A percentile compares a stretch with the other conserved stretches of the same genome.
Conservation (phyloP, 1,140 invertebrate genomes). For the Drosophila eugracilis region DNA sequence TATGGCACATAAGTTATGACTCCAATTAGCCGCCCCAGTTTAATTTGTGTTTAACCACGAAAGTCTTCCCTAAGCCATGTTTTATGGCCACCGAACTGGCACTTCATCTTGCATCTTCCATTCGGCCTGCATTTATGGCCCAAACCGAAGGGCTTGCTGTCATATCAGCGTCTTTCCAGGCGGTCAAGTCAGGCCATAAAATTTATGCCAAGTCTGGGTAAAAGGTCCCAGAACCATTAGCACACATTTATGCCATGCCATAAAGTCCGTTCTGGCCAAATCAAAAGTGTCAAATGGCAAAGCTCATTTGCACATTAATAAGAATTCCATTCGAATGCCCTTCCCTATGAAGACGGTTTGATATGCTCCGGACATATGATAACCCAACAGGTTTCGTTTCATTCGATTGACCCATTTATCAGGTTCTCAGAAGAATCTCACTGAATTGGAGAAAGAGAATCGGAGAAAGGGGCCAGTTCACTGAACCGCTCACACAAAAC, state of each 20-base stretch:
- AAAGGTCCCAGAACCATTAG: slow-evolving; percentile 44
- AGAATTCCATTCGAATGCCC: slow-evolving; percentile 72
- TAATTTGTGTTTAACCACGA: slow-evolving; percentile 18
- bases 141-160: slow-evolving; percentile 19
- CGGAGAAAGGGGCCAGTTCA: slow-evolving; percentile 50
- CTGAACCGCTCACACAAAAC: slow-evolving; percentile 52
- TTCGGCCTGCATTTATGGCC: slow-evolving; percentile 27
- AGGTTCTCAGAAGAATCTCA: slow-evolving; percentile 8
- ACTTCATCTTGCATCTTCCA: slow-evolving; percentile 33
- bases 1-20: slow-evolving; percentile 17
- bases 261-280: slow-evolving; percentile 58
- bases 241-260: slow-evolving; percentile 48
- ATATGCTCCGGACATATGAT: background rate
- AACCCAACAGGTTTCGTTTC: slow-evolving; percentile 43
- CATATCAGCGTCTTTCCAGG: slow-evolving; percentile 34
- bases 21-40: slow-evolving; percentile 35
- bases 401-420: slow-evolving; percentile 67
- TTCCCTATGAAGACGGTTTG: slow-evolving; percentile 4
- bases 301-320: slow-evolving; percentile 78
- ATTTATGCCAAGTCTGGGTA: slow-evolving; percentile 36
- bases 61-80: background rate
- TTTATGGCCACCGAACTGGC: slow-evolving; percentile 27
- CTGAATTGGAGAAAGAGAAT: background rate
- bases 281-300: slow-evolving; percentile 71
- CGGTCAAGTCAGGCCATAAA: slow-evolving; percentile 45